These are phyloP conservation scores for Diplazon laetatorius DNA, from an alignment of 2,888 invertebrate species.

Conservation along the genomic window DNA sequence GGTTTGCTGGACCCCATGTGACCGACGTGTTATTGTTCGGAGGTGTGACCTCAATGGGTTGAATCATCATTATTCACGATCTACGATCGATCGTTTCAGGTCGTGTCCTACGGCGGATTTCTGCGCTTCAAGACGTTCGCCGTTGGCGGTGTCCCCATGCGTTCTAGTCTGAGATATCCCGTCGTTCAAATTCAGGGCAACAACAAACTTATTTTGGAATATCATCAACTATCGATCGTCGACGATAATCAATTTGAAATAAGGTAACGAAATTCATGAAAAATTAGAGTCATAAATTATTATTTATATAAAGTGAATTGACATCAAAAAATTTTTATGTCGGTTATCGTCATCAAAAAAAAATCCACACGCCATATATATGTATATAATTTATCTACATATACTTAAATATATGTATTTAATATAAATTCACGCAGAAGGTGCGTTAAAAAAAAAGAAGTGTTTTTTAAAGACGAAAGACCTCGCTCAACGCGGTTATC, in stretches of 20 bases:
- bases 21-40: too few species aligned
- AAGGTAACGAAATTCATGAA: conserved; percentile 80
- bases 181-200: conserved; percentile 93
- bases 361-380: too few species aligned
- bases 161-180: conserved; percentile 87
- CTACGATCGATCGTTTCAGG: conserved; percentile 81
- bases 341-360: too few species aligned
- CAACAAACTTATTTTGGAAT: conserved; percentile 89
- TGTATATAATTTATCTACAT: too few species aligned
- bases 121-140: conserved; percentile 89
- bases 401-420: too few species aligned
- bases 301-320: too few species aligned
- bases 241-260: conserved; percentile 82
- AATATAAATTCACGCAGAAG: not conserved
- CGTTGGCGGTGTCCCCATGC: conserved; percentile 86
- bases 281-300: conserved; percentile 2
- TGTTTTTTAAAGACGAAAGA: too few species aligned
- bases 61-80: not conserved
- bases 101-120: conserved; percentile 95
- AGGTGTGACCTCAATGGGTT: too few species aligned
- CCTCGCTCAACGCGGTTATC: not conserved
- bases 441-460: not conserved
- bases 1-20: too few species aligned
- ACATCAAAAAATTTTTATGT: too few species aligned
- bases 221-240: conserved; percentile 84